phyloP scores from a whole-genome alignment of 2,113 vertebrate genomes.

The Osmerus mordax region DNA sequence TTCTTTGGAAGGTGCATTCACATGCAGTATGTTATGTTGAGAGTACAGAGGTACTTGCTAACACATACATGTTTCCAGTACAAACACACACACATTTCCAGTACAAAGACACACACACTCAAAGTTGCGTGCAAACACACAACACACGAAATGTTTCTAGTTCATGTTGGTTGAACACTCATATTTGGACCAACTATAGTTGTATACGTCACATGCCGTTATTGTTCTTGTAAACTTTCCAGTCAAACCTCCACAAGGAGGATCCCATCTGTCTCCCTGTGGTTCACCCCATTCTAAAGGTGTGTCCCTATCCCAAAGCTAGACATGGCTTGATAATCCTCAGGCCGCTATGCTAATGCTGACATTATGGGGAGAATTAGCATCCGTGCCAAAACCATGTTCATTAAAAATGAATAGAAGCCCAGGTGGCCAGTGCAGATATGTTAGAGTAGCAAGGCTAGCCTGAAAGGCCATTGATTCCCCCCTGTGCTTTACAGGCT shows the following conservation, averaged over 20 bases:
- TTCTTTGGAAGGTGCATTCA: too few relatives aligned
- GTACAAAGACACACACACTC: background rate
- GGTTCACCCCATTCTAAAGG: background rate
- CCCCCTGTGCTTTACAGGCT: too few relatives aligned
- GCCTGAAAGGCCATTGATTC: too few relatives aligned
- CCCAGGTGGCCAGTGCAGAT: background rate
- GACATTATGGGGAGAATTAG: slow-evolving; percentile 44
- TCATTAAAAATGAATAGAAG: slow-evolving; percentile 35
- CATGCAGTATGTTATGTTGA: too few relatives aligned
- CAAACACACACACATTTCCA: too few relatives aligned
- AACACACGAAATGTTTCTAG: background rate
- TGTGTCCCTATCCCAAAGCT: too few relatives aligned
- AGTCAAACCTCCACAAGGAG: background rate
- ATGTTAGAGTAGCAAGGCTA: too few relatives aligned
- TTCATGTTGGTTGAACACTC: too few relatives aligned
- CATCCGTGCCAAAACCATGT: slow-evolving; percentile 16
- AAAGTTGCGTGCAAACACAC: slow-evolving; percentile 2
- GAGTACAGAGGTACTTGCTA: too few relatives aligned
- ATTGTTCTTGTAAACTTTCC: background rate
- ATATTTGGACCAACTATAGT: too few relatives aligned
- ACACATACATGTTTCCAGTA: too few relatives aligned
- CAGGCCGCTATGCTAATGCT: slow-evolving; percentile 42
- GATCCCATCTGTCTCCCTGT: background rate
- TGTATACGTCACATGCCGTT: too few relatives aligned
- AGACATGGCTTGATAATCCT: slow-evolving; percentile 1